These are phyloP conservation scores for Hipparchia sbordonii DNA, from an alignment of 2,888 invertebrate species.

Conservation along the genomic window DNA sequence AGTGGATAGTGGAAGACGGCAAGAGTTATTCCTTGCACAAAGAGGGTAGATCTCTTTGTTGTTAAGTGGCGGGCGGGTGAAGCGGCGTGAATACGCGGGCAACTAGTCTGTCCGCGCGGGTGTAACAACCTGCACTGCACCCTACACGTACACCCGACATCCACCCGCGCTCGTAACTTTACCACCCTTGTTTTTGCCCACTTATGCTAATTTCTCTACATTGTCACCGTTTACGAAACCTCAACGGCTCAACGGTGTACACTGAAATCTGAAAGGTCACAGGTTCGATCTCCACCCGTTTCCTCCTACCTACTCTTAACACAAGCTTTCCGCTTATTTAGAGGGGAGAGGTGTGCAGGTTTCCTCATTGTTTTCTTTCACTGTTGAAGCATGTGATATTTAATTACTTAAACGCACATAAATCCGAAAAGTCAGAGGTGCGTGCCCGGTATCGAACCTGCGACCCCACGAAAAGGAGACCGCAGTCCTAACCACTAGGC, in stretches of 20 bases:
- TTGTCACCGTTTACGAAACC: constrained; percentile 29
- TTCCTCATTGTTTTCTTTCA: too few species aligned
- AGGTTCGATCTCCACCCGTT: too few species aligned
- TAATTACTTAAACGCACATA: too few species aligned
- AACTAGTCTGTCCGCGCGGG: constrained; percentile 80
- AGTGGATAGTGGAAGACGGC: constrained; percentile 68
- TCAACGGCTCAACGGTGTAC: not conserved
- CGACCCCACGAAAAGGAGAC: too few species aligned
- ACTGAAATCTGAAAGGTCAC: too few species aligned
- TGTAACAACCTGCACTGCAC: constrained; percentile 68
- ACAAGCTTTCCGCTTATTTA: too few species aligned
- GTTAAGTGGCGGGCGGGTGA: constrained; percentile 76
- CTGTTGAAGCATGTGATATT: too few species aligned
- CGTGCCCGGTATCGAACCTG: too few species aligned
- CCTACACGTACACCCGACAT: constrained; percentile 44
- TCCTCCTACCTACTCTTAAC: too few species aligned
- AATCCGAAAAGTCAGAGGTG: too few species aligned
- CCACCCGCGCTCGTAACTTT: constrained; percentile 42
- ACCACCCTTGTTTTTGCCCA: constrained; percentile 41
- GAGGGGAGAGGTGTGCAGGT: too few species aligned
- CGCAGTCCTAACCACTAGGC: too few species aligned
- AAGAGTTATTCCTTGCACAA: constrained; percentile 78
- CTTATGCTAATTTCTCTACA: constrained; percentile 38
- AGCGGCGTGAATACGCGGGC: constrained; percentile 75
- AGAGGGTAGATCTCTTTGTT: constrained; percentile 81